Percentiles rank a stretch among this genome's conserved stretches.
Evolutionary conservation across 2,888 invertebrate species (phyloP).

Genomic region (Lamellibrachia satsuma): DNA sequence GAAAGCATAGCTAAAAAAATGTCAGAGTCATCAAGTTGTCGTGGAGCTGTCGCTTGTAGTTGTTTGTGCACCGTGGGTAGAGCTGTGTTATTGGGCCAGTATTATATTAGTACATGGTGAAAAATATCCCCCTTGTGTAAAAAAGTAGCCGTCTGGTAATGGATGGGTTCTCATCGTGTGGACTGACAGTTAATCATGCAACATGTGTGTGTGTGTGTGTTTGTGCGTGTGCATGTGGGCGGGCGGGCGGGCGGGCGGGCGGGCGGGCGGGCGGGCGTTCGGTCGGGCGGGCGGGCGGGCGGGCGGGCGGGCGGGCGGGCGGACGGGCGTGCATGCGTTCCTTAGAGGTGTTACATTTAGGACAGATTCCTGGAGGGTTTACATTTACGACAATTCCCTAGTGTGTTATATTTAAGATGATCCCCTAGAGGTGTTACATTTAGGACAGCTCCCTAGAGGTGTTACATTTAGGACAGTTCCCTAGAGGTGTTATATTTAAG

Average conservation of each 20-base stretch:
- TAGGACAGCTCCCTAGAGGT: too few species aligned
- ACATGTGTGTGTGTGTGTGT: background rate
- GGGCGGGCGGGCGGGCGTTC: too few species aligned
- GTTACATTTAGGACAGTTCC: background rate
- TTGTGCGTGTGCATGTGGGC: background rate
- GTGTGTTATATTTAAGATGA: too few species aligned
- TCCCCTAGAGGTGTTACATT: too few species aligned
- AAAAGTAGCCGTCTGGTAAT: background rate
- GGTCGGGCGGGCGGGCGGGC: too few species aligned
- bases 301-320: too few species aligned
- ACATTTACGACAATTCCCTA: too few species aligned
- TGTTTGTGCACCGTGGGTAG: background rate
- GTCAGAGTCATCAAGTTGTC: background rate
- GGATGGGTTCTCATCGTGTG: constrained; percentile 3
- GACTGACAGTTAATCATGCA: background rate
- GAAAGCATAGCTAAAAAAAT: background rate
- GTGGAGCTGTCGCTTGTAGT: background rate
- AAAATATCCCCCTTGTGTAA: background rate
- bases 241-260: too few species aligned
- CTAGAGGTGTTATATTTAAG: background rate
- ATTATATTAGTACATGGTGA: background rate
- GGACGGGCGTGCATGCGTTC: too few species aligned
- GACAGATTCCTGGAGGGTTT: background rate
- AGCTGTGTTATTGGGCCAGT: background rate
- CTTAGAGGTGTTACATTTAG: background rate